These are phyloP conservation scores for Apogon hyalosoma DNA, from an alignment of 2,797 vertebrate genomes.

Conservation along the genomic window DNA sequence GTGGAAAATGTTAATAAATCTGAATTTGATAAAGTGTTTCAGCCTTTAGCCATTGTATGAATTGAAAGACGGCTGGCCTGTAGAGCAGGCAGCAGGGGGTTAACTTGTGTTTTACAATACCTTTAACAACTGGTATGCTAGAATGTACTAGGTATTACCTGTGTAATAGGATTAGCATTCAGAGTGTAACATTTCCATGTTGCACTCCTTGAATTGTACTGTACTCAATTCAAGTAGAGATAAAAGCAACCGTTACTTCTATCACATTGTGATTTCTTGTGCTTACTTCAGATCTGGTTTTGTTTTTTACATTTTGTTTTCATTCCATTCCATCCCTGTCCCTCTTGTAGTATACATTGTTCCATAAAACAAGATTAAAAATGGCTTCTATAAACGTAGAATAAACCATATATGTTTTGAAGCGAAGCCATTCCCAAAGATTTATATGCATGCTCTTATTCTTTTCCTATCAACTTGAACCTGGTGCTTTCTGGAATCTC, in stretches of 20 bases:
- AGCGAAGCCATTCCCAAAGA: slow-evolving; percentile 80
- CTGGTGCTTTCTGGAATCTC: slow-evolving; percentile 71
- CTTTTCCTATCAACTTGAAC: slow-evolving; percentile 68
- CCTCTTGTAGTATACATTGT: slow-evolving; percentile 58
- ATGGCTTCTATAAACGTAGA: slow-evolving; percentile 79
- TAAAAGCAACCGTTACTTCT: slow-evolving; percentile 73
- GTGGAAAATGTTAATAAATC: slow-evolving; percentile 47
- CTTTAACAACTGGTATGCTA: slow-evolving; percentile 77
- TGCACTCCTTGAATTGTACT: slow-evolving; percentile 73
- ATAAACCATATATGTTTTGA: slow-evolving; percentile 82
- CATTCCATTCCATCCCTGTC: slow-evolving; percentile 55
- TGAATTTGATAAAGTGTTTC: slow-evolving; percentile 39
- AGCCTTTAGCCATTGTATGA: slow-evolving; percentile 58
- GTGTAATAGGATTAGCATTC: slow-evolving; percentile 78
- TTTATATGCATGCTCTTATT: slow-evolving; percentile 83
- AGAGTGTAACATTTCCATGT: slow-evolving; percentile 66
- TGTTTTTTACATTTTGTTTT: slow-evolving; percentile 52
- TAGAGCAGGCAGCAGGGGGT: slow-evolving; percentile 84
- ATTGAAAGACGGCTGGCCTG: slow-evolving; percentile 73
- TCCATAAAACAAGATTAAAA: slow-evolving; percentile 69
- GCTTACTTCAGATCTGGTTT: slow-evolving; percentile 70
- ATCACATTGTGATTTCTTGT: slow-evolving; percentile 71
- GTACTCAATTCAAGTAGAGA: slow-evolving; percentile 77
- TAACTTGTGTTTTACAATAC: slow-evolving; percentile 71
- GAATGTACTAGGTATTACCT: slow-evolving; percentile 82